Percentiles rank a stretch among this genome's conserved stretches.
These are phyloP conservation scores for Lysiphlebus fabarum DNA, from an alignment of 1,140 invertebrate genomes.

Conservation along the genomic window DNA sequence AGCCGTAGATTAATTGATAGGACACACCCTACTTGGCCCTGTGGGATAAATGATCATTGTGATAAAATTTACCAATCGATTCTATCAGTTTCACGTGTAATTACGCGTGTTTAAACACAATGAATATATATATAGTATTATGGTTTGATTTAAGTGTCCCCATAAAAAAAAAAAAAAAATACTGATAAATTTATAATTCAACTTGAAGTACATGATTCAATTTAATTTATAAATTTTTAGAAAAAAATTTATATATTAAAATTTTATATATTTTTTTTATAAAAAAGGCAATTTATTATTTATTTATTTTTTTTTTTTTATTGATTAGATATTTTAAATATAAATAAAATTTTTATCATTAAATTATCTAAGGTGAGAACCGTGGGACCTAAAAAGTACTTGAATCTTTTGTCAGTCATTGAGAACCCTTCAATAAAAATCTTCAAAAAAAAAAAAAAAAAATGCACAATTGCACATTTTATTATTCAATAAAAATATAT, in stretches of 20 bases:
- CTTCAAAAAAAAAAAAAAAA: too few relatives aligned
- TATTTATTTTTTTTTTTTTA: too few relatives aligned
- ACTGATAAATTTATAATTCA: background rate
- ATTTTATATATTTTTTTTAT: too few relatives aligned
- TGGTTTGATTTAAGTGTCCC: conserved; percentile 35
- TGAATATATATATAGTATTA: conserved; percentile 25
- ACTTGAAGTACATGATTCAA: background rate
- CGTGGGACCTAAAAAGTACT: conserved; percentile 20
- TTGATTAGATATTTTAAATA: too few relatives aligned
- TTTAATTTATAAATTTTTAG: background rate
- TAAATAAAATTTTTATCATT: background rate
- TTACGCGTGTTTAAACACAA: conserved; percentile 53
- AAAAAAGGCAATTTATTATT: too few relatives aligned
- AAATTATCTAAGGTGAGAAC: conserved; percentile 25
- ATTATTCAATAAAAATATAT: background rate
- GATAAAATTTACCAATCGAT: conserved; percentile 47
- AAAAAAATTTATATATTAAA: too few relatives aligned
- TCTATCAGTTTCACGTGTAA: conserved; percentile 54
- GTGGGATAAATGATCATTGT: conserved; percentile 40
- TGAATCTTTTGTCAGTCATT: conserved; percentile 23
- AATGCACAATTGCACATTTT: conserved; percentile 27
- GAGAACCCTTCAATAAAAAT: conserved; percentile 12
- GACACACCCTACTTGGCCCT: conserved; percentile 41
- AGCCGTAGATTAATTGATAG: conserved; percentile 48
- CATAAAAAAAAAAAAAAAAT: background rate